phyloP scores from a whole-genome alignment of 2,797 vertebrate species.

The Xiphophorus birchmanni region DNA sequence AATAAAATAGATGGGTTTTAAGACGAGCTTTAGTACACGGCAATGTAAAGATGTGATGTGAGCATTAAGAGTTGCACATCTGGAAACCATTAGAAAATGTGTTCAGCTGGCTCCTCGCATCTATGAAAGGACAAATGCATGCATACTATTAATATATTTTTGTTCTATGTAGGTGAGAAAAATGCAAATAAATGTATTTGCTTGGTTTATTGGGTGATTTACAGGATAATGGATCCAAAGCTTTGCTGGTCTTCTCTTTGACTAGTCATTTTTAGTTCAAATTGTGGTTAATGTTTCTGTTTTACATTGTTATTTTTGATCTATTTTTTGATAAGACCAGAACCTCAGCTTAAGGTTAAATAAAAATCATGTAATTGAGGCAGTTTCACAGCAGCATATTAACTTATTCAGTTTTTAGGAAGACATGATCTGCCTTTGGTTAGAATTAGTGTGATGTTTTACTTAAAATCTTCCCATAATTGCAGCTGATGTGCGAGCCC shows the following conservation, averaged over 20 bases:
- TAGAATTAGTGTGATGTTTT: not conserved
- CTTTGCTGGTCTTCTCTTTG: not conserved
- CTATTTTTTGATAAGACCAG: not conserved
- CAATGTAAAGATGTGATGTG: not conserved
- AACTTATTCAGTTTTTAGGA: not conserved
- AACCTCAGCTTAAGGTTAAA: conserved; percentile 3
- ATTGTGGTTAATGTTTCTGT: not conserved
- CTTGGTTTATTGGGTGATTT: not conserved
- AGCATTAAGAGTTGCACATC: not conserved
- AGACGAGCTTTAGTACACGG: too few species aligned
- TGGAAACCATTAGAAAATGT: conserved; percentile 11
- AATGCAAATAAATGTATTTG: not conserved
- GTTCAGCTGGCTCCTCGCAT: conserved; percentile 25
- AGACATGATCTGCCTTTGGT: not conserved
- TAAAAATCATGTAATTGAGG: not conserved
- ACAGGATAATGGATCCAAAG: not conserved
- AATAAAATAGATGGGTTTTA: too few species aligned
- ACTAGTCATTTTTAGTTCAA: not conserved
- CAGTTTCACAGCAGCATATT: not conserved
- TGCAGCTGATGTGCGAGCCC: conserved; percentile 19
- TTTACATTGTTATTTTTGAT: not conserved
- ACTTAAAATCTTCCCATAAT: conserved; percentile 9
- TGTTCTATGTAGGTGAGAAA: not conserved
- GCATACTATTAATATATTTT: not conserved
- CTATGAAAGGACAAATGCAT: conserved; percentile 3